These are phyloP conservation scores for Chelonus formosanus DNA, from an alignment of 2,888 invertebrate species.

Conservation along the genomic window DNA sequence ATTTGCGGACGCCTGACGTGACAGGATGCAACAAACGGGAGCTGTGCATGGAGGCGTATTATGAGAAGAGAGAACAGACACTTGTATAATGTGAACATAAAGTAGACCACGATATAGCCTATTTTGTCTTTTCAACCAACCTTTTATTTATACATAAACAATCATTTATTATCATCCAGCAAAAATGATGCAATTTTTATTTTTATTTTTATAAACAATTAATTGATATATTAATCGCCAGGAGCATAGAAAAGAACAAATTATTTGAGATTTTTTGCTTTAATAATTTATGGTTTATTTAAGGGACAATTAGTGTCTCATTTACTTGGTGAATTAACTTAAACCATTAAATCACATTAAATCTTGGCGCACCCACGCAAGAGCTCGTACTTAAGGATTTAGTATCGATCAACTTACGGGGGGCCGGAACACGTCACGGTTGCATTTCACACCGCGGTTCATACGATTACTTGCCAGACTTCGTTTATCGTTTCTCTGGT, in stretches of 20 bases:
- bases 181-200: too few species aligned
- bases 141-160: too few species aligned
- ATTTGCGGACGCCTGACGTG: conserved; percentile 11
- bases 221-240: too few species aligned
- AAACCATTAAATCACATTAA: conserved; percentile 21
- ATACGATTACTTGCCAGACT: conserved; percentile 18
- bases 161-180: too few species aligned
- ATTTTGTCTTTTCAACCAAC: too few species aligned
- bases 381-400: conserved; percentile 16
- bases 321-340: conserved; percentile 7
- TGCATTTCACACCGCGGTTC: conserved; percentile 20
- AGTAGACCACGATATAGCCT: not conserved
- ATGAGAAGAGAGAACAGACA: conserved; percentile 3
- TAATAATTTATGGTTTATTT: not conserved
- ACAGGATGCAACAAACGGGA: conserved; percentile 14
- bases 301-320: conserved; percentile 4
- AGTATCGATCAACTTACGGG: conserved; percentile 25
- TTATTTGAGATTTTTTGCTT: too few species aligned
- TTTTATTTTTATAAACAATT: too few species aligned
- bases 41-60: conserved; percentile 10
- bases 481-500: conserved; percentile 11
- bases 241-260: too few species aligned
- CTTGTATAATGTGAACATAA: not conserved
- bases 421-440: conserved; percentile 18
- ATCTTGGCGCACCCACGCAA: conserved; percentile 21